Base-by-base conservation (phyloP, 2,888 invertebrate genomes). In the Limnephilus rhombicus region DNA sequence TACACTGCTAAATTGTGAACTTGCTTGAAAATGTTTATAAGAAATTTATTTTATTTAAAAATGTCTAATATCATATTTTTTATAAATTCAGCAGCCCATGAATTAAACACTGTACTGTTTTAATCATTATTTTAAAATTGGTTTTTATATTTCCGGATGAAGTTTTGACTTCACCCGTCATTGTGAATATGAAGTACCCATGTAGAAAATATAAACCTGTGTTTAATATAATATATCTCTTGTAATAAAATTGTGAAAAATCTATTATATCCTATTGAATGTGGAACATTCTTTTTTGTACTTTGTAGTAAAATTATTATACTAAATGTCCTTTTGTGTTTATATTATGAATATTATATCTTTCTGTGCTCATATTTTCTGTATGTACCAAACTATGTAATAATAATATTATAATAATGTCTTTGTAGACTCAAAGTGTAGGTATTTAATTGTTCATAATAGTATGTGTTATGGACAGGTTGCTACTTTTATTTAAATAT, bases 221-320 rank as follows among this genome's bases (percentile, higher is more conserved):
- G 83, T 34, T 34, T 83, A 83, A 83, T 83, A 34, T n/a, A 83
- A 37, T 37, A 83, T 83, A 31, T 83, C 12, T 83, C 83, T 29
- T 83, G 37, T 83, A 31, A 68, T 83, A 83, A 34, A 49, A 49
- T 45, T 86, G 86, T 86, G 49, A 45, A 53, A 53, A 86, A 86
- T 86, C 86, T 49, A 49, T 68, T 68, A 86, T 49, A 86, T 86
- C 49, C 34, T 49, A 86, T 86, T 86, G 86, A 86, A 86, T 86
- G 86, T 86, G 86, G 86, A 53, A 49, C 86, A 86, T 86, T 86
- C 86, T 86, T 24, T 86, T 86, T 86, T 86, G 86, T 86, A 86
- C 86, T 83, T 68, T 68, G 53, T 68, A 68, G 53, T 68, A 15
- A 86, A 86, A 49, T 45, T 53, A 86, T 86, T 45, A 86, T 53